A percentile compares a stretch with the other conserved stretches of the same genome.
phyloP scores from a whole-genome alignment of 2,888 invertebrate species.

The Andrena camellia region DNA sequence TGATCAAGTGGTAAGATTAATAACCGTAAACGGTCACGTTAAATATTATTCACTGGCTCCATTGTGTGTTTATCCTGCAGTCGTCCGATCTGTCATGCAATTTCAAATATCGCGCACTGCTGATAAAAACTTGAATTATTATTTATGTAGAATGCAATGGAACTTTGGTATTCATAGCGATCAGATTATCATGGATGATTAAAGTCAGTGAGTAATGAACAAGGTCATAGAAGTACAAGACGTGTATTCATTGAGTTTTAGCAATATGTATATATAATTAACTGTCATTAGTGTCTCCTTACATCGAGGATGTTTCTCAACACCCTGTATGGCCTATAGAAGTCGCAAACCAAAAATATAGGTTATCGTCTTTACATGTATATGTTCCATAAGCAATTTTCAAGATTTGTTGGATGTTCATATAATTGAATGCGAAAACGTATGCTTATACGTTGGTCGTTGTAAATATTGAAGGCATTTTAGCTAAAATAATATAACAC shows the following conservation, averaged over 20 bases:
- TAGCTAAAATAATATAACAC: too few species aligned
- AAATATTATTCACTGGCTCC: background rate
- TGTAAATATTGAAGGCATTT: too few species aligned
- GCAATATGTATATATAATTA: background rate
- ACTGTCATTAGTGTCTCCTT: background rate
- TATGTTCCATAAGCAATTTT: too few species aligned
- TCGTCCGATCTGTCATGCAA: background rate
- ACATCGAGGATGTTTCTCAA: background rate
- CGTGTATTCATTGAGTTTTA: conserved; percentile 5
- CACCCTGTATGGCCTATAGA: background rate
- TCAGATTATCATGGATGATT: background rate
- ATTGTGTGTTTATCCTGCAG: background rate
- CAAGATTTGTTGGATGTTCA: too few species aligned
- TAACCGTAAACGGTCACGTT: conserved; percentile 49
- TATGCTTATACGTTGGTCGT: too few species aligned
- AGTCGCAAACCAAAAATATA: background rate
- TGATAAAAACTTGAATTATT: background rate
- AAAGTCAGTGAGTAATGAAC: background rate
- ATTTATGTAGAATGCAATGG: background rate
- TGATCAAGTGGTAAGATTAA: conserved; percentile 89
- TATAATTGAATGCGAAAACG: too few species aligned
- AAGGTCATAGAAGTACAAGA: background rate
- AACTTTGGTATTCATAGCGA: conserved; percentile 8
- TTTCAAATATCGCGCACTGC: background rate
- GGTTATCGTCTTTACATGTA: background rate